Conservation (phyloP, 1,140 invertebrate species). For the Acyrthosiphon pisum region DNA sequence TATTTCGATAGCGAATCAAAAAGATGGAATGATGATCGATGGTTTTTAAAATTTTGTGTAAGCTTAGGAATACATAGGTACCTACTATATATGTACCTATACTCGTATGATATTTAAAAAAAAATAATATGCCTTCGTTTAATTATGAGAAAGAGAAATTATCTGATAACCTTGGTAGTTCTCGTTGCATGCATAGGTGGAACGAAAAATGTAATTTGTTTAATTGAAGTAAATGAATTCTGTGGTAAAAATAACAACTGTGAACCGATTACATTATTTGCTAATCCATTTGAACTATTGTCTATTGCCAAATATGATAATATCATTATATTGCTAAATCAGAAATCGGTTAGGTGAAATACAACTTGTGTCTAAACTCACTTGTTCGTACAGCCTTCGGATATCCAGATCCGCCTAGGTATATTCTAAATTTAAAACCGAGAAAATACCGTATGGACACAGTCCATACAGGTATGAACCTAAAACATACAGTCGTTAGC, state of each 20-base stretch:
- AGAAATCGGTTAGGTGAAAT: neutral
- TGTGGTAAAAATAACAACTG: neutral
- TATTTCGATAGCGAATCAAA: no score
- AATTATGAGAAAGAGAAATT: slow-evolving; percentile 23
- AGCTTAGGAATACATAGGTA: no score
- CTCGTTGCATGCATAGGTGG: neutral
- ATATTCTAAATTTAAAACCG: neutral
- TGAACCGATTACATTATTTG: neutral
- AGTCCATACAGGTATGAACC: no score
- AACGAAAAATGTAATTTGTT: slow-evolving; percentile 4
- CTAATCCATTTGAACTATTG: neutral
- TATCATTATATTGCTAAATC: neutral
- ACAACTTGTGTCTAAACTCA: neutral
- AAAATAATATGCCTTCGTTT: neutral
- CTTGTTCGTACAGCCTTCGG: neutral
- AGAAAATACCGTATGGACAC: no score
- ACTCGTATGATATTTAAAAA: no score
- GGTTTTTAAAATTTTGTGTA: no score
- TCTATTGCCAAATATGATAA: neutral
- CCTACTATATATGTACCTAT: no score
- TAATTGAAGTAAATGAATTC: slow-evolving; percentile 8
- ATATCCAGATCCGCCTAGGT: neutral
- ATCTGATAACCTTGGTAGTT: neutral
- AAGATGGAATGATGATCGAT: no score
- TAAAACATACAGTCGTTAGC: neutral